These are phyloP conservation scores for Catotricha subobsoleta DNA, from an alignment of 2,888 invertebrate species.

Conservation along the genomic window DNA sequence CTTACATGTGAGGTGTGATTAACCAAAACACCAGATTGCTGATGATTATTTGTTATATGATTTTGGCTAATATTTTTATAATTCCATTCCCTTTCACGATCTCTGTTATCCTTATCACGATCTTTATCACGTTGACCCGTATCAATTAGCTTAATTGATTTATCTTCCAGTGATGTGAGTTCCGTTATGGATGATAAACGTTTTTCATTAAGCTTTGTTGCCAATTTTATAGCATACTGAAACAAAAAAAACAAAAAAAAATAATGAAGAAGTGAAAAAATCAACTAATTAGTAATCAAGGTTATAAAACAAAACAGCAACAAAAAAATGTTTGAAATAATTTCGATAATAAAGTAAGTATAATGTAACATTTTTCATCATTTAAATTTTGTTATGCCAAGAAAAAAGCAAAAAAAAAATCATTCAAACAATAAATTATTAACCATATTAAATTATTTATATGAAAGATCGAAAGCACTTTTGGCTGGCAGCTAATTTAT, in stretches of 20 bases:
- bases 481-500: too few species aligned
- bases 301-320: constrained; percentile 4
- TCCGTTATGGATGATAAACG: constrained; percentile 31
- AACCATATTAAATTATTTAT: too few species aligned
- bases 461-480: too few species aligned
- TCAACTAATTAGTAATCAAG: constrained; percentile 6
- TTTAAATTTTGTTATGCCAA: too few species aligned
- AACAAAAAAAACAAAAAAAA: constrained; percentile 10
- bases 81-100: constrained; percentile 18
- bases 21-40: constrained; percentile 7
- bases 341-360: too few species aligned
- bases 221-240: constrained; percentile 39
- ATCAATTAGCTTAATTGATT: constrained; percentile 36
- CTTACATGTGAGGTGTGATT: constrained; percentile 16
- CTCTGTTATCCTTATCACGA: constrained; percentile 20
- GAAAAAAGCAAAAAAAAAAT: too few species aligned
- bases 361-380: too few species aligned
- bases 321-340: too few species aligned
- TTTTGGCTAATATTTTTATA: constrained; percentile 13
- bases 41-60: constrained; percentile 10
- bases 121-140: constrained; percentile 35
- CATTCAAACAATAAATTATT: too few species aligned
- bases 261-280: not conserved
- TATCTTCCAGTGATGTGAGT: constrained; percentile 34
- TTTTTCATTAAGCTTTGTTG: constrained; percentile 39